phyloP scores from a whole-genome alignment of 2,797 vertebrate species.

The Spinus olivaceus region DNA sequence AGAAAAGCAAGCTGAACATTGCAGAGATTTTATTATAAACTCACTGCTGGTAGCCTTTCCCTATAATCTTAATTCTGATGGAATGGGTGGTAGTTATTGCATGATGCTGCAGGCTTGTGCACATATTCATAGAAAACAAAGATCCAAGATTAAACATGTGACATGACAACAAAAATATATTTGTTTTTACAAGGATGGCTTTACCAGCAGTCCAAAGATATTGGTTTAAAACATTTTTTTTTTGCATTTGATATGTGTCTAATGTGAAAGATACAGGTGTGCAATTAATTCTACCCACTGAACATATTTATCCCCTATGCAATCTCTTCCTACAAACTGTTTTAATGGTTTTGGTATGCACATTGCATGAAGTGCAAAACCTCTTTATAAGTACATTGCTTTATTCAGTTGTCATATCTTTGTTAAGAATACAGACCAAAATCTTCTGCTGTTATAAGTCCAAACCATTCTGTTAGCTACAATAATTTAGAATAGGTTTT shows the following conservation, averaged over 20 bases:
- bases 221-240: accelerated
- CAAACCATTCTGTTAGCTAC: background rate
- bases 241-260: background rate
- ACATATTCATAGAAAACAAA: background rate
- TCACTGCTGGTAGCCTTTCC: background rate
- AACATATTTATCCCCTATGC: background rate
- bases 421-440: background rate
- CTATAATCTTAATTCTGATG: background rate
- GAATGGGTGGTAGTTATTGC: background rate
- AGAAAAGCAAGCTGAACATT: background rate
- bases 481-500: background rate
- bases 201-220: background rate
- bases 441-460: background rate
- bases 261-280: background rate
- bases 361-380: background rate
- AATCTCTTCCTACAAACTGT: background rate
- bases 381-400: background rate
- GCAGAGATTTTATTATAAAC: background rate
- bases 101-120: background rate
- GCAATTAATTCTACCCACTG: background rate
- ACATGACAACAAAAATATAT: background rate
- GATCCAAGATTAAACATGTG: background rate
- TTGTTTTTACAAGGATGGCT: background rate
- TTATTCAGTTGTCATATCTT: background rate
- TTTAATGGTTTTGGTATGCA: background rate